Conservation (phyloP, 2,888 invertebrate genomes). For the Eucera pruinosa region DNA sequence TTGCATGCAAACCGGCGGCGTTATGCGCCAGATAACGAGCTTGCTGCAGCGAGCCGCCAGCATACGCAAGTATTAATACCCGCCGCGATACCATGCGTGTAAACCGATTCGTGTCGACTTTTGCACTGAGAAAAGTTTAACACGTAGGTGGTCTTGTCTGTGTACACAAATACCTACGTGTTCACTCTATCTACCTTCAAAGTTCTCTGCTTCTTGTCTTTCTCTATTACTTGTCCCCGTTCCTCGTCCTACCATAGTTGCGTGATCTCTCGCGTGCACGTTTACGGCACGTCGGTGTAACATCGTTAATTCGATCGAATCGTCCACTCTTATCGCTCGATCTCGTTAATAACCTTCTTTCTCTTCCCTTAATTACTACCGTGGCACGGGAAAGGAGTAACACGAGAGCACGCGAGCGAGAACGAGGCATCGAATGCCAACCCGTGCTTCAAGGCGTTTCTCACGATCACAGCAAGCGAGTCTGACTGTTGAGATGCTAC, state of each 20-base stretch:
- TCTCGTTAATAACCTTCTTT: conserved; percentile 71
- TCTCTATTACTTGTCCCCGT: background rate
- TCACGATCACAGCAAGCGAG: conserved; percentile 49
- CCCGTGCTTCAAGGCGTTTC: conserved; percentile 46
- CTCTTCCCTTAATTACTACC: conserved; percentile 65
- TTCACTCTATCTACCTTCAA: background rate
- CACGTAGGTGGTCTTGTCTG: conserved; percentile 54
- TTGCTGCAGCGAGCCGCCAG: conserved; percentile 62
- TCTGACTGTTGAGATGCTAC: conserved; percentile 10
- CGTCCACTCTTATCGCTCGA: conserved; percentile 65
- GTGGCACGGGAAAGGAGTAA: conserved; percentile 36
- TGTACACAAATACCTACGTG: conserved; percentile 33
- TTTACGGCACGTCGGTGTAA: conserved; percentile 56
- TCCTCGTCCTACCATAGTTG: background rate
- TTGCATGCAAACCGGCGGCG: conserved; percentile 73
- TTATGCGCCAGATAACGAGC: conserved; percentile 72
- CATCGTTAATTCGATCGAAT: conserved; percentile 70
- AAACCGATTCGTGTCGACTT: conserved; percentile 76
- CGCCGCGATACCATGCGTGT: conserved; percentile 70
- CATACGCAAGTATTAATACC: conserved; percentile 71
- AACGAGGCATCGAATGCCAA: conserved; percentile 20
- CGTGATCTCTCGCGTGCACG: conserved; percentile 28
- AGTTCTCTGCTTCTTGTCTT: background rate
- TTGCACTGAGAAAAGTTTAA: conserved; percentile 73
- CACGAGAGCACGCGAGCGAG: conserved; percentile 23